These are phyloP conservation scores for Neoarius graeffei DNA, from an alignment of 2,113 vertebrate species.

Conservation along the genomic window DNA sequence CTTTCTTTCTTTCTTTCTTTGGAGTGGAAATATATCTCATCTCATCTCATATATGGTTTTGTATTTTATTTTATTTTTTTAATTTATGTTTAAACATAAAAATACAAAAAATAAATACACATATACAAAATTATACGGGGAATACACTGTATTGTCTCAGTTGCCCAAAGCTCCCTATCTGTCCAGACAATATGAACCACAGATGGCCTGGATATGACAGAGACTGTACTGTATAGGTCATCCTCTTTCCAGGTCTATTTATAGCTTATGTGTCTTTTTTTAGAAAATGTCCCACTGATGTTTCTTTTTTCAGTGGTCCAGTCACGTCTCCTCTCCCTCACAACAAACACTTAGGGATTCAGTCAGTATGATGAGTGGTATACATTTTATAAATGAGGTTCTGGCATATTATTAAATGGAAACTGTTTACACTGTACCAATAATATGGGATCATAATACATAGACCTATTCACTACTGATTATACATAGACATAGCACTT, in stretches of 20 bases:
- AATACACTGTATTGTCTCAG: not conserved
- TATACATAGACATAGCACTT: not conserved
- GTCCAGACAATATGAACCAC: conserved; percentile 57
- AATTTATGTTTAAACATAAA: not conserved
- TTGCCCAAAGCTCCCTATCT: conserved; percentile 50
- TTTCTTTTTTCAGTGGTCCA: conserved; percentile 77
- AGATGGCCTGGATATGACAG: conserved; percentile 78
- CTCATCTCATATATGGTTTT: no score
- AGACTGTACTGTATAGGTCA: conserved; percentile 61
- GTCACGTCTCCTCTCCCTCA: conserved; percentile 54
- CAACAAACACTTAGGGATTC: conserved; percentile 65
- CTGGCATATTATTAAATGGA: not conserved
- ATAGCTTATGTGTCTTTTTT: conserved; percentile 85
- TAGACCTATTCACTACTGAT: not conserved
- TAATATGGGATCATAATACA: not conserved
- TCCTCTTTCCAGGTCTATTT: conserved; percentile 81
- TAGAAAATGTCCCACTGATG: conserved; percentile 82
- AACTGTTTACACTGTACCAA: not conserved
- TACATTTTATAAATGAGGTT: not conserved
- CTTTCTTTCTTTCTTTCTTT: not conserved
- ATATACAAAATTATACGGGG: not conserved
- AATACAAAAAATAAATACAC: not conserved
- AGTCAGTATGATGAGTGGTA: conserved; percentile 29
- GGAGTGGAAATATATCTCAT: not conserved
- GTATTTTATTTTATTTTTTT: not conserved